Conservation (phyloP, 1,140 invertebrate genomes). For the Drosophila tsacasi region DNA sequence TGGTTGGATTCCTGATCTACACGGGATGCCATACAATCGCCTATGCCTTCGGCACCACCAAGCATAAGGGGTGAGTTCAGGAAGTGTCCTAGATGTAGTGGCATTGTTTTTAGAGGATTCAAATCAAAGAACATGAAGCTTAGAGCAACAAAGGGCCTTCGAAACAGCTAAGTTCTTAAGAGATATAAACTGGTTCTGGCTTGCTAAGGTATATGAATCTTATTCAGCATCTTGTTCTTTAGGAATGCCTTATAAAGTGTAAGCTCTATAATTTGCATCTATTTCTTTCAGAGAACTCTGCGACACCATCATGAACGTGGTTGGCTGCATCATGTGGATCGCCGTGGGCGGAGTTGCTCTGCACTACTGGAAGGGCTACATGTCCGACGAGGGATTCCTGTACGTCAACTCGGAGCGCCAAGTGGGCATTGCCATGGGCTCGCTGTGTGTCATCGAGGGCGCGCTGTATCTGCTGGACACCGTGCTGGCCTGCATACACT, state of each 20-base stretch:
- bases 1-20: constrained; percentile 94
- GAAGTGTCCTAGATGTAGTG: too few relatives aligned
- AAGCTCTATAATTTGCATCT: background rate
- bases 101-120: background rate
- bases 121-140: background rate
- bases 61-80: constrained; percentile 89
- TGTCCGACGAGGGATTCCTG: constrained; percentile 90
- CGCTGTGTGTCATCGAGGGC: constrained; percentile 91
- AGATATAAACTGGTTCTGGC: background rate
- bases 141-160: background rate
- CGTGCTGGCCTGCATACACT: constrained; percentile 90
- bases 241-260: background rate
- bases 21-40: constrained; percentile 90
- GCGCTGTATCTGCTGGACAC: constrained; percentile 92
- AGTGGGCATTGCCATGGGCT: constrained; percentile 92
- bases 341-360: constrained; percentile 93
- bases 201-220: background rate
- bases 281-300: constrained; percentile 87
- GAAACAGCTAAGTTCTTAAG: background rate
- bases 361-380: constrained; percentile 94
- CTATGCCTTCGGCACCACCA: constrained; percentile 90
- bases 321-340: constrained; percentile 93
- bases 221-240: background rate
- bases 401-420: constrained; percentile 89
- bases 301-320: constrained; percentile 94